Evolutionary conservation across 2,113 vertebrate species (phyloP).

Genomic region (Otolemur garnettii): DNA sequence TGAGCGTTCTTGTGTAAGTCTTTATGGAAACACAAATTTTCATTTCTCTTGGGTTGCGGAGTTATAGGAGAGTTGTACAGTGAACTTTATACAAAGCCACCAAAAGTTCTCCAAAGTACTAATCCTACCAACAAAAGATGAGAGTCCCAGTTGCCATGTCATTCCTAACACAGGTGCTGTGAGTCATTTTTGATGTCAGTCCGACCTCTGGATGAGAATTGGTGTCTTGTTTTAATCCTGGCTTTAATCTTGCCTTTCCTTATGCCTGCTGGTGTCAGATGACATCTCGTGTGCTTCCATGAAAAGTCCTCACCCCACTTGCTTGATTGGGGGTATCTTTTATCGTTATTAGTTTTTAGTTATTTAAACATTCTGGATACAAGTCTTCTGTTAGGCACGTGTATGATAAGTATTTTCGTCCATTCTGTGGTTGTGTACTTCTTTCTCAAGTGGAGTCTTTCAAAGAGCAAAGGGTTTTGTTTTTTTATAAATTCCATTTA

Average conservation of each 20-base stretch:
- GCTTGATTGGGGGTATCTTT: not conserved
- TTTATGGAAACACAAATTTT: not conserved
- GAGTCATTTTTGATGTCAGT: too few species aligned
- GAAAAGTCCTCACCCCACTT: not conserved
- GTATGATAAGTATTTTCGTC: not conserved
- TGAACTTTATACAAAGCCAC: not conserved
- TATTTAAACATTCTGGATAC: not conserved
- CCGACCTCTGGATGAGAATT: fast-evolving
- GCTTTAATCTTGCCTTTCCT: too few species aligned
- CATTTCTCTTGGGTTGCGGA: not conserved
- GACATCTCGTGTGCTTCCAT: not conserved
- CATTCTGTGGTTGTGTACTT: not conserved
- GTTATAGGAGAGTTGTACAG: not conserved
- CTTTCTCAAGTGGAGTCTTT: not conserved
- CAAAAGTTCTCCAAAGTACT: not conserved
- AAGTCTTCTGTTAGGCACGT: not conserved
- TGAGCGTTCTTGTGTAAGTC: not conserved
- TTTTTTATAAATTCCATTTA: not conserved
- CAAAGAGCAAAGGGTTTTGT: not conserved
- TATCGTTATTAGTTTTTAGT: not conserved
- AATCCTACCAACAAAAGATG: fast-evolving
- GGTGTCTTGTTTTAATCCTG: not conserved
- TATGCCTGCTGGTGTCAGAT: not conserved
- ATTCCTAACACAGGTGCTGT: fast-evolving
- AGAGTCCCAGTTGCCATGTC: not conserved